Base-by-base conservation (phyloP, 1,140 invertebrate genomes). In the Tribolium castaneum region DNA sequence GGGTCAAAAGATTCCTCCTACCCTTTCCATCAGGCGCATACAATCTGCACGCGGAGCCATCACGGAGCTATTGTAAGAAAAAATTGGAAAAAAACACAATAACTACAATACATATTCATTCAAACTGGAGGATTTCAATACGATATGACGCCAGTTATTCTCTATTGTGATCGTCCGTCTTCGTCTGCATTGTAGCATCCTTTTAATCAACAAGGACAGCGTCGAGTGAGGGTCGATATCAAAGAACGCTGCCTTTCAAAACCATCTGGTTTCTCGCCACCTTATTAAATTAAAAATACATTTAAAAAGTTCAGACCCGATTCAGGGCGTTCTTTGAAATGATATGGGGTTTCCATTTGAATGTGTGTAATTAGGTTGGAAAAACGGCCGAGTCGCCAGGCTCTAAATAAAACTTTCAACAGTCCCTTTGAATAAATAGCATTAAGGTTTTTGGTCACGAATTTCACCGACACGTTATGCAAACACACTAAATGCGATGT, bases 271-370 rank as follows among this genome's bases (percentile, higher is more conserved):
- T 62, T 22, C 59, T 66, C 59, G 59, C 59, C 59, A 66, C 59
- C 59, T 66, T 66, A 66, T 66, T 66, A 66, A 66, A 66, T 66
- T 66, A 66, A 66, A 66, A 66, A 66, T 66, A 66, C 59, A 66
- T 66, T 66, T 66, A 66, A 66, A 66, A 66, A 66, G 59, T 66
- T 66, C 30, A 66, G 30, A 13, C 59, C n/a, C 59, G 59, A 35
- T 66, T 35, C 59, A 35, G 59, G 59, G 59, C 30, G 56, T 62
- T 25, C 22, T 30, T 62, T 30, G 56, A 30, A 62, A 30, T 66
- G 59, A 66, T 66, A 35, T 66, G 59, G 59, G 59, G 59, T 66
- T 66, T 66, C 30, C 30, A 66, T 66, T 66, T 66, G 34, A 66
- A 66, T 66, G 59, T 66, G 16, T 35, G 59, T 66, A 66, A 66